These are phyloP conservation scores for Eumacrocentrus americanus DNA, from an alignment of 2,888 invertebrate species.

Conservation along the genomic window DNA sequence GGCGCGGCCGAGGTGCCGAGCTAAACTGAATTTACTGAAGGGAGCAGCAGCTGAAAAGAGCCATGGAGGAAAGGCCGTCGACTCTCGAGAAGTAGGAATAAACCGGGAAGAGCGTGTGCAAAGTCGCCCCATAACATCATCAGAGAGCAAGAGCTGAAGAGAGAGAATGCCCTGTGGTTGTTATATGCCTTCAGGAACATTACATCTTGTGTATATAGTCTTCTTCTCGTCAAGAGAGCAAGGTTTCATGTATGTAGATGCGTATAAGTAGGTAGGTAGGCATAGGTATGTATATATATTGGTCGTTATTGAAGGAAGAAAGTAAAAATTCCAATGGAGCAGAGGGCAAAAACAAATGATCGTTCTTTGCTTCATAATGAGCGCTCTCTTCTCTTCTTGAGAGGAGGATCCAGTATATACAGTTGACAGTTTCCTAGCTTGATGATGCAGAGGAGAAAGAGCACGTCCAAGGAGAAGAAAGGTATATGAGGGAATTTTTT, in stretches of 20 bases:
- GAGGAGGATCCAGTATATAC: too few species aligned
- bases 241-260: background rate
- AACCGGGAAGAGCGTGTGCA: constrained; percentile 18
- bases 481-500: background rate
- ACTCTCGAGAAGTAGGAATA: constrained; percentile 11
- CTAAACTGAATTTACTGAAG: constrained; percentile 47
- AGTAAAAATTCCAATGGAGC: background rate
- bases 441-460: too few species aligned
- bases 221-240: background rate
- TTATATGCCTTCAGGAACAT: background rate
- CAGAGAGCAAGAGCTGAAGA: too few species aligned
- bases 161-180: constrained; percentile 13
- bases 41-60: constrained; percentile 17
- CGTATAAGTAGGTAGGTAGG: background rate
- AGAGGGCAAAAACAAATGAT: background rate
- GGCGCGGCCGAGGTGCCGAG: constrained; percentile 48
- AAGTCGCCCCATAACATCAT: constrained; percentile 12
- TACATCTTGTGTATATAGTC: background rate
- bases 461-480: background rate
- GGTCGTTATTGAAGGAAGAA: background rate
- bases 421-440: too few species aligned
- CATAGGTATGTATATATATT: background rate
- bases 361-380: too few species aligned
- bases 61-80: constrained; percentile 9
- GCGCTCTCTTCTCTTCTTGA: background rate